phyloP scores from a whole-genome alignment of 2,888 invertebrate species.

The Anorthoa munda region DNA sequence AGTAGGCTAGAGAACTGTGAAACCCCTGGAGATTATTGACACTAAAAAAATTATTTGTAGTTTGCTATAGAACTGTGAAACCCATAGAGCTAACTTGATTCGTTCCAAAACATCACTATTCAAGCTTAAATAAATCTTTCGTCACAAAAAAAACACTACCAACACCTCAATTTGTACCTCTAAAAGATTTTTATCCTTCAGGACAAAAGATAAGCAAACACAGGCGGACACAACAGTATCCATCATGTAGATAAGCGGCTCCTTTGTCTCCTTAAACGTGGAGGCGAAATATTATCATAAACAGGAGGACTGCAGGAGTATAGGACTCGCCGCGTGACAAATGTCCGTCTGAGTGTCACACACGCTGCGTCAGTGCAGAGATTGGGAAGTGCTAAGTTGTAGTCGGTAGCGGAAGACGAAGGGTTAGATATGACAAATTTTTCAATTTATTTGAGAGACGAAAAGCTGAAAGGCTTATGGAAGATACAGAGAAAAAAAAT shows the following conservation, averaged over 20 bases:
- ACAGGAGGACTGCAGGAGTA: constrained; percentile 31
- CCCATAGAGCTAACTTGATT: no score
- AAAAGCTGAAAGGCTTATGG: background rate
- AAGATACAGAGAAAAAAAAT: background rate
- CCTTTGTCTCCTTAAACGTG: constrained; percentile 55
- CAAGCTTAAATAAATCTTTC: constrained; percentile 3
- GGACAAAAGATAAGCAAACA: constrained; percentile 48
- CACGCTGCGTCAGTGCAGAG: constrained; percentile 54
- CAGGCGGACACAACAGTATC: constrained; percentile 38
- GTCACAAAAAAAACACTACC: background rate
- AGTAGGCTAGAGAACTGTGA: no score
- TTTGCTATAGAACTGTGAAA: no score
- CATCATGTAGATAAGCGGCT: constrained; percentile 63
- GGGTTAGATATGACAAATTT: background rate
- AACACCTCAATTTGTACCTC: constrained; percentile 37
- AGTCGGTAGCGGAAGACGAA: constrained; percentile 28
- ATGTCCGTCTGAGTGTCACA: constrained; percentile 70
- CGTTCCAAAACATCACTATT: constrained; percentile 7
- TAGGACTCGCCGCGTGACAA: constrained; percentile 68
- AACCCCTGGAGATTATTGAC: background rate
- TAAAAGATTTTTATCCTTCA: constrained; percentile 42
- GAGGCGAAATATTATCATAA: constrained; percentile 70
- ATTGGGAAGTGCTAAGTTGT: constrained; percentile 52
- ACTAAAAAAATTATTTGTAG: background rate
- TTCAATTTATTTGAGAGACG: background rate